Conservation (phyloP, 2,888 invertebrate species). For the Poecilobothrus nobilitatus region DNA sequence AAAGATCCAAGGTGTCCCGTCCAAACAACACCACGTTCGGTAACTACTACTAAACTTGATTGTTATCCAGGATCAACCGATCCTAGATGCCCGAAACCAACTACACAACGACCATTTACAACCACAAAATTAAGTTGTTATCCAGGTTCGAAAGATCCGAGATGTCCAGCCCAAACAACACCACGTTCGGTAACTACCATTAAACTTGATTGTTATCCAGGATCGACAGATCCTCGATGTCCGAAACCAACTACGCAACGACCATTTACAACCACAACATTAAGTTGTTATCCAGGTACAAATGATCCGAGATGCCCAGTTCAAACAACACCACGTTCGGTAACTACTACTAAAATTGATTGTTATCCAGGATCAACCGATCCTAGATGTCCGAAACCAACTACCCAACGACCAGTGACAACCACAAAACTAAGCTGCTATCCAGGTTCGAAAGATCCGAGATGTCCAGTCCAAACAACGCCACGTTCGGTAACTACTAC, state of each 20-base stretch:
- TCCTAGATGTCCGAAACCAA: slow-evolving; percentile 23
- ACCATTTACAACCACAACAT: slow-evolving; percentile 23
- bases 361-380: slow-evolving; percentile 23
- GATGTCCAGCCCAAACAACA: slow-evolving; percentile 23
- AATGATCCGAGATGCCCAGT: slow-evolving; percentile 32
- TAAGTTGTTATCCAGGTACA: slow-evolving; percentile 30
- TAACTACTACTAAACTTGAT: slow-evolving; percentile 26
- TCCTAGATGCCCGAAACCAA: slow-evolving; percentile 36
- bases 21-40: slow-evolving; percentile 25
- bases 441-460: slow-evolving; percentile 38
- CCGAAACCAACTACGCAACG: slow-evolving; percentile 21
- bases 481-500: background rate
- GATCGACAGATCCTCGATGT: slow-evolving; percentile 26
- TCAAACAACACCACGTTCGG: slow-evolving; percentile 24
- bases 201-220: slow-evolving; percentile 29
- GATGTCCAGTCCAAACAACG: slow-evolving; percentile 33
- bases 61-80: slow-evolving; percentile 36
- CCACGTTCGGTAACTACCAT: slow-evolving; percentile 25
- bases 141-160: slow-evolving; percentile 36
- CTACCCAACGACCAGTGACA: slow-evolving; percentile 26
- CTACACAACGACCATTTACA: slow-evolving; percentile 20
- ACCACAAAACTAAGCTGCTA: slow-evolving; percentile 31
- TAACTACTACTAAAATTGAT: slow-evolving; percentile 30
- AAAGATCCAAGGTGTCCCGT: slow-evolving; percentile 26
- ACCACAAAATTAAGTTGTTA: slow-evolving; percentile 23